These are phyloP conservation scores for Amblyteles armatorius DNA, from an alignment of 2,888 invertebrate species.

Conservation along the genomic window DNA sequence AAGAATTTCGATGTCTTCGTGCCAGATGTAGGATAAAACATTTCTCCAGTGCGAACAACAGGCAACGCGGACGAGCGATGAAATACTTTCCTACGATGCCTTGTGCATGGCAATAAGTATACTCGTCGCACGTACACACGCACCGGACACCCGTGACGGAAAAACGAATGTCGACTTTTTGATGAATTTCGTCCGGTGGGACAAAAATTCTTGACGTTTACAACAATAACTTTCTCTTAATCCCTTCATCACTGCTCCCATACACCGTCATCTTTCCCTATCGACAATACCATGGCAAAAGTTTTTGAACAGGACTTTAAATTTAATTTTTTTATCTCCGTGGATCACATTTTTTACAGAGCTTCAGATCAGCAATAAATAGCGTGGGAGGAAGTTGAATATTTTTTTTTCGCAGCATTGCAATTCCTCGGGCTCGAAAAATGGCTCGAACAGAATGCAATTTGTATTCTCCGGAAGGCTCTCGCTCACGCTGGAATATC, in stretches of 20 bases:
- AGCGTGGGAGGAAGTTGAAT: background rate
- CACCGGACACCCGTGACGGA: constrained; percentile 14
- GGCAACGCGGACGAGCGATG: constrained; percentile 6
- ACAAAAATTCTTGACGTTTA: constrained; percentile 2
- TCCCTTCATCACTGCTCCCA: background rate
- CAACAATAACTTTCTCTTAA: background rate
- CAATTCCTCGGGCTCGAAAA: constrained; percentile 27
- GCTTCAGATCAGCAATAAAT: background rate
- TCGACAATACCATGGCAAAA: background rate
- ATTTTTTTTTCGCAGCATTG: background rate
- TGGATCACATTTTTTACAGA: background rate
- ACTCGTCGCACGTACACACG: background rate
- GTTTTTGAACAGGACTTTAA: background rate
- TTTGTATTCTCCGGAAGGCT: constrained; percentile 60
- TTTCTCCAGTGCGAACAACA: constrained; percentile 41
- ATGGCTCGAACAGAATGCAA: constrained; percentile 42
- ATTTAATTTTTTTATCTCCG: background rate
- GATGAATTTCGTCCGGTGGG: background rate
- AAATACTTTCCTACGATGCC: constrained; percentile 46
- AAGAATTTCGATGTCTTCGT: background rate
- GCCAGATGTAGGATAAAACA: constrained; percentile 53
- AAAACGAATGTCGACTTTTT: background rate
- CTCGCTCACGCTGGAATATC: constrained; percentile 26
- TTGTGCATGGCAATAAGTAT: constrained; percentile 33
- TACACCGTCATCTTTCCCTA: background rate